Evolutionary conservation across 1,140 invertebrate species (phyloP).

Genomic region (Oryctes rhinoceros): DNA sequence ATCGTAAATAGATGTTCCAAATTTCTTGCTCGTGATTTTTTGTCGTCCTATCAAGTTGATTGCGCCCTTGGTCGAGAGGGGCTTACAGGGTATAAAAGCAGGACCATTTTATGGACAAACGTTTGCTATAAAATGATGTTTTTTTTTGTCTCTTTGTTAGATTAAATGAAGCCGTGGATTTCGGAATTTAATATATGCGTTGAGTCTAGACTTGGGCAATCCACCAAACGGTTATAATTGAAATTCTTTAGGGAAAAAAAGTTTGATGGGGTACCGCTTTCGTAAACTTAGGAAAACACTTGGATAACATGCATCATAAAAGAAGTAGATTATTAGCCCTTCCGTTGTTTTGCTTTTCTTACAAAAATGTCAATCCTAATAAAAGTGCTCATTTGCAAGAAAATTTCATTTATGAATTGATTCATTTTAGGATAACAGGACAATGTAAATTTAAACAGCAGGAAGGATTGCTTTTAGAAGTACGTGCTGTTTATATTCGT

Average conservation of each 20-base stretch:
- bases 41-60: neutral
- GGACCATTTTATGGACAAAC: neutral
- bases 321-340: too few relatives aligned
- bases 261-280: neutral
- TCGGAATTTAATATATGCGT: neutral
- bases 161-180: neutral
- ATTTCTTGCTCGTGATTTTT: neutral
- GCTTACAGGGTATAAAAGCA: neutral
- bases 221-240: too few relatives aligned
- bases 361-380: too few relatives aligned
- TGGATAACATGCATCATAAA: too few relatives aligned
- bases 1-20: conserved; percentile 1
- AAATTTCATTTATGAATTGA: too few relatives aligned
- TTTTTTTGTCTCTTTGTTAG: neutral
- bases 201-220: neutral
- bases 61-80: neutral
- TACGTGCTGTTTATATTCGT: too few relatives aligned
- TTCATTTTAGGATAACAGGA: too few relatives aligned
- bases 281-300: neutral
- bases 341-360: too few relatives aligned
- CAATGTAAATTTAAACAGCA: too few relatives aligned
- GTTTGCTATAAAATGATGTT: neutral
- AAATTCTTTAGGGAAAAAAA: neutral
- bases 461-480: too few relatives aligned
- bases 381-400: too few relatives aligned